A percentile compares a stretch with the other conserved stretches of the same genome.
phyloP scores from a whole-genome alignment of 23 tunicate genomes.

The Halocynthia aurantium region DNA sequence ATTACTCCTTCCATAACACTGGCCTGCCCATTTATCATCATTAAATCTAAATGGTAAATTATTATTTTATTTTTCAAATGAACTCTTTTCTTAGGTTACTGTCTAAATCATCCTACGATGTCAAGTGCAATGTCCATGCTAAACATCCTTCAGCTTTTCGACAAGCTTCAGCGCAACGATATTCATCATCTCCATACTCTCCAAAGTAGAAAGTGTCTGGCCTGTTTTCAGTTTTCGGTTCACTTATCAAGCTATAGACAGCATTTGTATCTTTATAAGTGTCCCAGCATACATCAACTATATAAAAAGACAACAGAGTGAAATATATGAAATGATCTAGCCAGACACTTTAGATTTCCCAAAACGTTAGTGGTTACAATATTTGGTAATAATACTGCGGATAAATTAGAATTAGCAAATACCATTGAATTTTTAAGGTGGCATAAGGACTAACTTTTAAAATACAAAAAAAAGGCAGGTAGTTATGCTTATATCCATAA shows the following conservation, averaged over 20 bases:
- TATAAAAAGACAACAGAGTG: not conserved
- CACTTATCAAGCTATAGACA: conserved; percentile 15
- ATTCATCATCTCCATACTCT: conserved; percentile 30
- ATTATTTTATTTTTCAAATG: not conserved
- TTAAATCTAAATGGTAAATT: conserved; percentile 3
- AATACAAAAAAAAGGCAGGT: not conserved
- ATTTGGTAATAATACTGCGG: too few species aligned
- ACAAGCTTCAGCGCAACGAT: conserved; percentile 56
- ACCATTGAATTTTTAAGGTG: too few species aligned
- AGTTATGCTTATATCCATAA: not conserved
- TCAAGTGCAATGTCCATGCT: conserved; percentile 38
- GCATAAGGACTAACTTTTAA: not conserved
- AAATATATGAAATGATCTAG: not conserved
- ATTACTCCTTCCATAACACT: conserved; percentile 47
- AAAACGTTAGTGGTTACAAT: too few species aligned
- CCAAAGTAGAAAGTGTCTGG: conserved; percentile 62
- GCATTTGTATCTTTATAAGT: conserved; percentile 23
- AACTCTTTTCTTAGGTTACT: not conserved
- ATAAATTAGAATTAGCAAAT: too few species aligned
- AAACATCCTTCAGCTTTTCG: conserved; percentile 33
- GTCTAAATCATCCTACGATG: conserved; percentile 14
- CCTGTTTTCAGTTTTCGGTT: conserved; percentile 14
- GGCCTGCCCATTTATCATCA: conserved; percentile 30
- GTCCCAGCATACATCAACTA: conserved; percentile 43
- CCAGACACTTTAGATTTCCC: too few species aligned